phyloP scores from a whole-genome alignment of 2,797 vertebrate species.

The Gambusia yucatana region DNA sequence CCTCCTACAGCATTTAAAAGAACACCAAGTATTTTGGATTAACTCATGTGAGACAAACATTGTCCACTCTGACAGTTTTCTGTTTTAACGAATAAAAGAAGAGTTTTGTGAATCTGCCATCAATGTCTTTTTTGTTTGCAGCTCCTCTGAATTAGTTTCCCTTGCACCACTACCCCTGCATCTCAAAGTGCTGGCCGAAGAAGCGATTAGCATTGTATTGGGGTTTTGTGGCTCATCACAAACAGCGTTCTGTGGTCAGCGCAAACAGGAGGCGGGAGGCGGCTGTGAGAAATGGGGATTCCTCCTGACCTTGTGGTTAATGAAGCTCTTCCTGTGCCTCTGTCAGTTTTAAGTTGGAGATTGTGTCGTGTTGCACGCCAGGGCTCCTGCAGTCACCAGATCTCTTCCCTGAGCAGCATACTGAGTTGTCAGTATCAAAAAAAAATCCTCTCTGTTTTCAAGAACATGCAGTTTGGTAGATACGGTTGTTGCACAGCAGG shows the following conservation, averaged over 20 bases:
- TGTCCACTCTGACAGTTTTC: slow-evolving; percentile 23
- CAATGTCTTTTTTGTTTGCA: slow-evolving; percentile 13
- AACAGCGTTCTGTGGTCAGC: slow-evolving; percentile 32
- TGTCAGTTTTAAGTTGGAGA: slow-evolving; percentile 77
- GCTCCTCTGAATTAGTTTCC: slow-evolving; percentile 9
- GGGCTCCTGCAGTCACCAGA: slow-evolving; percentile 58
- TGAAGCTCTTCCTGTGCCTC: slow-evolving; percentile 81
- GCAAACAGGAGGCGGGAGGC: slow-evolving; percentile 31
- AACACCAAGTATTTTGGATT: slow-evolving; percentile 20
- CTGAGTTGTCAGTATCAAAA: slow-evolving; percentile 64
- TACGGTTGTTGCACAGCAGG: slow-evolving; percentile 67
- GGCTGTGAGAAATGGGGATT: slow-evolving; percentile 54
- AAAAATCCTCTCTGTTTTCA: slow-evolving; percentile 40
- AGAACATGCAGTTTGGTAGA: slow-evolving; percentile 57
- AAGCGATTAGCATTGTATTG: slow-evolving; percentile 44
- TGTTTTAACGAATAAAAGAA: slow-evolving; percentile 2
- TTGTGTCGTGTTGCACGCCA: slow-evolving; percentile 57
- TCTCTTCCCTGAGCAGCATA: slow-evolving; percentile 66
- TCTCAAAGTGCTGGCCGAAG: slow-evolving; percentile 18
- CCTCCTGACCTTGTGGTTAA: slow-evolving; percentile 77
- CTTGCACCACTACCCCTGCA: slow-evolving; percentile 12
- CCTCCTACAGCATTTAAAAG: slow-evolving; percentile 14
- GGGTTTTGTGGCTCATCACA: slow-evolving; percentile 35
- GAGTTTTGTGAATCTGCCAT: slow-evolving; percentile 8
- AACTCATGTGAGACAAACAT: slow-evolving; percentile 13